Evolutionary conservation across 2,113 vertebrate genomes (phyloP).

Genomic region (Eurystomus gularis): DNA sequence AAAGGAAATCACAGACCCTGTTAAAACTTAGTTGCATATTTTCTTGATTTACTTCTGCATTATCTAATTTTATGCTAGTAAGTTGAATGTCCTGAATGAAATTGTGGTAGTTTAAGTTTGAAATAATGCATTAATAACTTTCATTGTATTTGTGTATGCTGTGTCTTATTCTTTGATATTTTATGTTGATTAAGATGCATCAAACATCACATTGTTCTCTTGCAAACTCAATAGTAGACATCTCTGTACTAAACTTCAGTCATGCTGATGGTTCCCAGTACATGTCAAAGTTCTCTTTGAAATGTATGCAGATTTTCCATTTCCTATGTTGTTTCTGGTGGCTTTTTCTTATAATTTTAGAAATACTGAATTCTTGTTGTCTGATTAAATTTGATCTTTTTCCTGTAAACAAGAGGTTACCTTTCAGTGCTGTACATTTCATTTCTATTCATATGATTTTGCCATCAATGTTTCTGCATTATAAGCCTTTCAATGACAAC

Average conservation of each 20-base stretch:
- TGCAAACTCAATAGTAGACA: slow-evolving; percentile 36
- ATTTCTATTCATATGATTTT: not conserved
- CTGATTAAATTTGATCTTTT: not conserved
- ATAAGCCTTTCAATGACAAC: not conserved
- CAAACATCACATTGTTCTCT: slow-evolving; percentile 42
- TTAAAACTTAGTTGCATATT: not conserved
- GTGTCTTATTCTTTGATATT: not conserved
- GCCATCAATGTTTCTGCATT: not conserved
- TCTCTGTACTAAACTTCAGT: slow-evolving; percentile 36
- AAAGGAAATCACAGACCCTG: not conserved
- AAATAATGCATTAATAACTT: not conserved
- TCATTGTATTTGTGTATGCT: not conserved
- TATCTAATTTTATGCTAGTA: not conserved
- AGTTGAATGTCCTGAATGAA: not conserved
- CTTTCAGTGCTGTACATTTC: not conserved
- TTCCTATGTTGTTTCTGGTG: not conserved
- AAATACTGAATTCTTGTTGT: not conserved
- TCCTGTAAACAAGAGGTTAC: not conserved
- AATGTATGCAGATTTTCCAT: not conserved
- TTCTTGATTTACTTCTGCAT: not conserved
- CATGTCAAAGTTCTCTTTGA: not conserved
- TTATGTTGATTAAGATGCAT: slow-evolving; percentile 35
- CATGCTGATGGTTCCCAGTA: slow-evolving; percentile 19
- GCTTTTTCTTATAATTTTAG: not conserved
- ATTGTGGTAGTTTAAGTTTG: not conserved